Evolutionary conservation across 1,140 invertebrate genomes (phyloP).

Genomic region (Cardiocondyla obscurior): DNA sequence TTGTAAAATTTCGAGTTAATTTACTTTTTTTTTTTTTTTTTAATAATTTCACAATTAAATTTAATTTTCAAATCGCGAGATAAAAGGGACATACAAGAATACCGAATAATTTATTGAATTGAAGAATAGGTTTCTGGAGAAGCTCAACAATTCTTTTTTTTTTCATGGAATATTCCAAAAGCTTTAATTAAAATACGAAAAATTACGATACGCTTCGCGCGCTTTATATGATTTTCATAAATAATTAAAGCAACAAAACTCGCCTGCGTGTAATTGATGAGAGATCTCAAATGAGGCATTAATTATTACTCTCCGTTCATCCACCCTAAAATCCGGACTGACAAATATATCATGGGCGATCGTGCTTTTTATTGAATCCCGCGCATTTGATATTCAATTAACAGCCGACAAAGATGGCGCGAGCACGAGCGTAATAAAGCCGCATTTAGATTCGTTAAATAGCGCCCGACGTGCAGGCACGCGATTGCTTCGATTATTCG

Average conservation of each 20-base stretch:
- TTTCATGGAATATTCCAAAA: neutral
- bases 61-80: neutral
- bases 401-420: neutral
- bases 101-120: neutral
- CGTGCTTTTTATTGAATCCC: slow-evolving; percentile 43
- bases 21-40: neutral
- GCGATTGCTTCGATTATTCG: slow-evolving; percentile 35
- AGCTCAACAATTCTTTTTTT: neutral
- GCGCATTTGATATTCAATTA: slow-evolving; percentile 31
- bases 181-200: slow-evolving; percentile 21
- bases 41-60: neutral
- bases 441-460: slow-evolving; percentile 46
- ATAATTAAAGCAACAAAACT: slow-evolving; percentile 28
- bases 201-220: neutral
- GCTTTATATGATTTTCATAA: neutral
- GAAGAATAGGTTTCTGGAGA: neutral
- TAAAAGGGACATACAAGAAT: neutral
- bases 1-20: neutral
- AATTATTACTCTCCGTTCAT: slow-evolving; percentile 19
- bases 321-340: slow-evolving; percentile 16
- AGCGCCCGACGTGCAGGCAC: neutral
- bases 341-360: slow-evolving; percentile 26
- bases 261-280: neutral
- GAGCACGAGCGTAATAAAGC: slow-evolving; percentile 36
- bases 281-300: slow-evolving; percentile 27